A percentile compares a stretch with the other conserved stretches of the same genome.
Evolutionary conservation across 64 coral and sea anemone species (phyloP).

Genomic region (Acropora tenuis): DNA sequence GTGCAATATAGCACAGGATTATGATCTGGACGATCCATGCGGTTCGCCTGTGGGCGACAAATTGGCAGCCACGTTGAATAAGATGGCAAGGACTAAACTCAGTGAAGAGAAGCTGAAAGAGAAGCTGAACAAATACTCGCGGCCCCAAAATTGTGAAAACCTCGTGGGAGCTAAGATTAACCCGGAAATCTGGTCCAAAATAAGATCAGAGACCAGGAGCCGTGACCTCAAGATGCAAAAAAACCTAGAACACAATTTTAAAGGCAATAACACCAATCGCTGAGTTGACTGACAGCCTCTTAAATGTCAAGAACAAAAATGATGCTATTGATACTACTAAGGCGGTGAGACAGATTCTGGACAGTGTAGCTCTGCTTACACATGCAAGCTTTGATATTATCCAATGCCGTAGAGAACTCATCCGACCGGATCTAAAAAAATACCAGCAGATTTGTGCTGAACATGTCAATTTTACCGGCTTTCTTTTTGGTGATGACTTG

Average conservation of each 20-base stretch:
- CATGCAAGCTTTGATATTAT: slow-evolving; percentile 60
- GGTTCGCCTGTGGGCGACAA: no score
- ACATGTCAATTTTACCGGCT: slow-evolving; percentile 34
- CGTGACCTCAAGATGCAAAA: slow-evolving; percentile 41
- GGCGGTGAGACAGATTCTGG: background rate
- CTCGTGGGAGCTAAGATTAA: slow-evolving; percentile 33
- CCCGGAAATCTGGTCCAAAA: slow-evolving; percentile 55
- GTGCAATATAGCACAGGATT: no score
- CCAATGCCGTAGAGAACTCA: slow-evolving; percentile 38
- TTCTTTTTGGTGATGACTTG: slow-evolving; percentile 62
- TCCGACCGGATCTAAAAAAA: slow-evolving; percentile 51
- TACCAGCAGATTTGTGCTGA: slow-evolving; percentile 60
- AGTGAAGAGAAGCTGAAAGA: no score
- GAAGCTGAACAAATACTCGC: no score
- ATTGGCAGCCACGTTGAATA: no score
- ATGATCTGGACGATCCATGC: no score
- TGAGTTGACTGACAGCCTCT: slow-evolving; percentile 38
- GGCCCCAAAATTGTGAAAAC: no score
- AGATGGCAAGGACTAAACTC: no score
- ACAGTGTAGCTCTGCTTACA: slow-evolving; percentile 50
- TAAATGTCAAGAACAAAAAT: background rate
- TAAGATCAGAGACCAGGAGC: slow-evolving; percentile 31
- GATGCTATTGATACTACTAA: background rate
- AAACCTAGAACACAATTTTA: slow-evolving; percentile 16
- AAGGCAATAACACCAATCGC: slow-evolving; percentile 25